Evolutionary conservation across 2,888 invertebrate genomes (phyloP), one percentile per base, ranked within the genome.

Genomic region (Sepiola atlantica): DNA sequence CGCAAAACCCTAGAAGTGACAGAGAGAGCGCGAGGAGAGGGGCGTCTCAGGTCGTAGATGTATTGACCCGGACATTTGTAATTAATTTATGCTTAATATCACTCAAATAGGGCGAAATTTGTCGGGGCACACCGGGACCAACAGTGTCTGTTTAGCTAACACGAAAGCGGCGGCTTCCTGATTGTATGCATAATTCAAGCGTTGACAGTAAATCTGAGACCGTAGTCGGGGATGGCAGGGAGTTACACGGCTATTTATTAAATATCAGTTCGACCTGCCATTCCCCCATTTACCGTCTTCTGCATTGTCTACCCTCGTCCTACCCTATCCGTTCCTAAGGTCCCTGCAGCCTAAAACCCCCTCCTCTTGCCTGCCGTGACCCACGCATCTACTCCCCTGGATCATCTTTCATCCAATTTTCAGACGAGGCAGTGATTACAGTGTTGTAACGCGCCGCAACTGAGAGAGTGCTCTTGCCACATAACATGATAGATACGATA

Each of bases 61-160:
- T 95, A 94, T 94, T 61, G 94, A 61, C 92, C 45, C 90, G 92
- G 94, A 95, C 45, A 93, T 93, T 92, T 94, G 94, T 95, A 95
- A 95, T 95, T 95, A 95, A 95, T 95, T 95, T 95, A 95, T 95
- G 95, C 95, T 95, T 95, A 95, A 95, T 95, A 95, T 95, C 95
- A 94, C 94, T 94, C 94, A 93, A 94, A 94, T 93, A 45, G 94
- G 95, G 94, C 94, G 90, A 93, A 94, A 94, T 94, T 94, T 94
- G 95, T 94, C 92, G 92, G 45, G 32, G 93, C 35, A 94, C 45
- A 91, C 55, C 91, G 94, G n/a, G 57, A 55, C 77, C 35, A 55
- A 93, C 55, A 91, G 55, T 55, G 90, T 90, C 91, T 94, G 93
- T 93, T 93, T 94, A 90, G 93, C 55, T 35, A 55, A 35, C 28